These are phyloP conservation scores for Triops longicaudatus DNA, from an alignment of 1,140 invertebrate genomes.

Conservation along the genomic window DNA sequence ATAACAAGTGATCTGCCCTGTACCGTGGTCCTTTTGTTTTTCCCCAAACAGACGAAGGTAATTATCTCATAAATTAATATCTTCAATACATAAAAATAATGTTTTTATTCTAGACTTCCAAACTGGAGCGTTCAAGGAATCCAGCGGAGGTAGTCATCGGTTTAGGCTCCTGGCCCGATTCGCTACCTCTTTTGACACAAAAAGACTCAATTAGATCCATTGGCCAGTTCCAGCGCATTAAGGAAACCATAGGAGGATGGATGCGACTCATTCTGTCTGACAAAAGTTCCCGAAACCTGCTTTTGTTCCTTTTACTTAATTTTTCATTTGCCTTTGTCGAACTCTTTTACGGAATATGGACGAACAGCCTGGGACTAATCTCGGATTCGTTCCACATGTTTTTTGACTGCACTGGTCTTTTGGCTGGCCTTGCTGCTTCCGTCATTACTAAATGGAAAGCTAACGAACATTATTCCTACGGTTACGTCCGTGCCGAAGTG, in stretches of 20 bases:
- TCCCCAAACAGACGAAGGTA: background rate
- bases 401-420: conserved; percentile 92
- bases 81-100: background rate
- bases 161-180: background rate
- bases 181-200: conserved; percentile 41
- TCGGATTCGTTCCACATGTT: conserved; percentile 99
- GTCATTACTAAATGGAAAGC: conserved; percentile 88
- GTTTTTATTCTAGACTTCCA: background rate
- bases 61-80: background rate
- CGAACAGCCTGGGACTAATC: conserved; percentile 90
- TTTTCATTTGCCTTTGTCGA: conserved; percentile 95
- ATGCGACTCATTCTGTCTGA: conserved; percentile 86
- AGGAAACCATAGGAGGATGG: conserved; percentile 63
- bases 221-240: conserved; percentile 46
- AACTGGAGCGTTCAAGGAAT: conserved; percentile 14
- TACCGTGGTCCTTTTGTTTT: background rate
- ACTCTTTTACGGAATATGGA: conserved; percentile 88
- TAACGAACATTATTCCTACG: conserved; percentile 88
- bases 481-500: conserved; percentile 92
- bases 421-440: conserved; percentile 85
- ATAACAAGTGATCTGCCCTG: background rate
- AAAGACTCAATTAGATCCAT: conserved; percentile 56
- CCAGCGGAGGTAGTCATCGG: background rate
- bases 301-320: conserved; percentile 89
- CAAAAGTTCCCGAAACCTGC: conserved; percentile 84